These are phyloP conservation scores for Sarcophaga variegata DNA, from an alignment of 2,888 invertebrate genomes.

Conservation along the genomic window DNA sequence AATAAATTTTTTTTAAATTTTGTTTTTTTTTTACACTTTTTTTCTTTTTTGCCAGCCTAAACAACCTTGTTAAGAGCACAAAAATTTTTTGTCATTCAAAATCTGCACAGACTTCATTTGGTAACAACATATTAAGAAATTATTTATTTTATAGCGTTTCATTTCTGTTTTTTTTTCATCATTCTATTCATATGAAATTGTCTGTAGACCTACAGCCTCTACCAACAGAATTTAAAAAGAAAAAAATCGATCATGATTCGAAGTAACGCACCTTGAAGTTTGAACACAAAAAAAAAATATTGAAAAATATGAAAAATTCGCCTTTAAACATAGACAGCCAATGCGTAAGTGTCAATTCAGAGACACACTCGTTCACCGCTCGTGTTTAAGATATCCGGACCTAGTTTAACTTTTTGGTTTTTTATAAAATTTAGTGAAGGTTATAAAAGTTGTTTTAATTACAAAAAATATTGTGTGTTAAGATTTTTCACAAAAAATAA, in stretches of 20 bases:
- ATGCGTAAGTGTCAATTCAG: conserved; percentile 64
- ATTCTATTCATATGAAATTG: conserved; percentile 11
- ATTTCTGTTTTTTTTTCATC: background rate
- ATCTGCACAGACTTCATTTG: conserved; percentile 37
- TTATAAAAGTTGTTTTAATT: conserved; percentile 51
- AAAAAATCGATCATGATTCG: conserved; percentile 11
- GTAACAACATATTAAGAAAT: conserved; percentile 43
- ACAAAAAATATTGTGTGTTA: background rate
- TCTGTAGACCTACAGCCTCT: conserved; percentile 42
- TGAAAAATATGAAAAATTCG: background rate
- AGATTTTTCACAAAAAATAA: background rate
- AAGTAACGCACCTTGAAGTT: conserved; percentile 62
- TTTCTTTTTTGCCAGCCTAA: background rate
- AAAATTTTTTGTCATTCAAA: conserved; percentile 14
- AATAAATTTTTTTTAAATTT: background rate
- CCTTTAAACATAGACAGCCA: conserved; percentile 15
- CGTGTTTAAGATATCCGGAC: conserved; percentile 39
- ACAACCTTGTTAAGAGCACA: conserved; percentile 38
- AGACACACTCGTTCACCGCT: conserved; percentile 7
- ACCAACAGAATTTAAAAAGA: background rate
- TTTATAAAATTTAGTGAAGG: conserved; percentile 25
- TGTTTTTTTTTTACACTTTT: background rate
- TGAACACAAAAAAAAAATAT: conserved; percentile 8
- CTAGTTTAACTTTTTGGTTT: conserved; percentile 26
- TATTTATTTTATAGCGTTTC: conserved; percentile 37